Percentiles rank a stretch among this genome's conserved stretches.
phyloP scores from a whole-genome alignment of 1,140 invertebrate genomes.

The Sipha flava region DNA sequence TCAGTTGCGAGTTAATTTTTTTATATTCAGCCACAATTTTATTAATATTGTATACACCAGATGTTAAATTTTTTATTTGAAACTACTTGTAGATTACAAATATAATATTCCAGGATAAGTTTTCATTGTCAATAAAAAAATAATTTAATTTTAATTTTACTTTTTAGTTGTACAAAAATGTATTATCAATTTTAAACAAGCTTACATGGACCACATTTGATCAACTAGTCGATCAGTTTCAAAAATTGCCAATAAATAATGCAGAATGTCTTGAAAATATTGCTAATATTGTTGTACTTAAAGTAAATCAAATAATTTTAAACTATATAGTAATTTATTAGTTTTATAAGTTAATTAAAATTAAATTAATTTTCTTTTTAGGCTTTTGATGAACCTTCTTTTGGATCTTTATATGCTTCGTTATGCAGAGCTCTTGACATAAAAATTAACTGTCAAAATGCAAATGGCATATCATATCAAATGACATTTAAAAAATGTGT shows the following conservation, averaged over 20 bases:
- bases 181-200: slow-evolving; percentile 13
- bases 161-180: slow-evolving; percentile 21
- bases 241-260: slow-evolving; percentile 18
- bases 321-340: not conserved
- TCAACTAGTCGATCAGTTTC: not conserved
- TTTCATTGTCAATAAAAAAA: too few species aligned
- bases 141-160: not conserved
- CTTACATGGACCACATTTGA: slow-evolving; percentile 11
- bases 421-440: slow-evolving; percentile 7
- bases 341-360: not conserved
- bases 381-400: slow-evolving; percentile 18
- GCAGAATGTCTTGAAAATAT: slow-evolving; percentile 13
- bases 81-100: too few species aligned
- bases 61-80: too few species aligned
- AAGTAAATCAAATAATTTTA: slow-evolving; percentile 1
- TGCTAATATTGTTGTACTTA: slow-evolving; percentile 25
- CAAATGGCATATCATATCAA: not conserved
- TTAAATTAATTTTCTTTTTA: not conserved
- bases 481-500: slow-evolving; percentile 15
- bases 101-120: too few species aligned
- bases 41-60: too few species aligned
- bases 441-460: not conserved
- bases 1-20: too few species aligned
- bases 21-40: too few species aligned
- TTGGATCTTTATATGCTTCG: slow-evolving; percentile 17